Evolutionary conservation across 2,797 vertebrate species (phyloP), one percentile per base, ranked within the genome.

Genomic region (Bothrops alternatus): DNA sequence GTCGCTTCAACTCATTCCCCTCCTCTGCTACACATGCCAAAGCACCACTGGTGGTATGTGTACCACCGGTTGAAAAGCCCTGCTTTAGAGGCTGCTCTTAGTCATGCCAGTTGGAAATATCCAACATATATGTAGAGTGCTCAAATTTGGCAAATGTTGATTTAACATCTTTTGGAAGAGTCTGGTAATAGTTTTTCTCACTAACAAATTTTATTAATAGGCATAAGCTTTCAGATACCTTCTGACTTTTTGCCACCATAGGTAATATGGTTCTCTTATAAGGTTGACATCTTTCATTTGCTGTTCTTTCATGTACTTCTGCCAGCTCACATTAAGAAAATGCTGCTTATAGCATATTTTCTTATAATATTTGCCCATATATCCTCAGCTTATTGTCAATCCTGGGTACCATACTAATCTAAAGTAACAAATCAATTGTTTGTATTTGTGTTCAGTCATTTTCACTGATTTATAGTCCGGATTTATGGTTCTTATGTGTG

Each of bases 401-500:
- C 91, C 69, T 82, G 14, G 91, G 11, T n/a, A 53, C 7, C 65
- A 53, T 93, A 12, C 78, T 92, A 91, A 90, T 60, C 95, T 93
- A 88, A 88, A 73, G 55, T 0, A 0, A 2, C 0, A 0, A 0
- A 2, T 0, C 53, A 86, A 2, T 86, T 26, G 0, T 93, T 42
- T 92, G 91, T 96, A 57, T 18, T 94, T 92, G 65, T 82, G 85
- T 82, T 92, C 93, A 93, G 88, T 26, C 93, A 37, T 65, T 37
- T 8, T 42, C 65, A 92, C 82, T 93, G 37, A n/a, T 92, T 58
- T 93, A 91, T 60, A 20, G 13, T 6, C 20, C 23, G 32, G 28
- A 23, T 92, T 94, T 85, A 14, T 42, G 0, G 37, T 90, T 90
- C 14, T 50, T 90, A 85, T 88, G 13, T 25, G 55, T n/a, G 11